Base-by-base conservation (phyloP, 2,888 invertebrate species). In the Aporophyla nigra region DNA sequence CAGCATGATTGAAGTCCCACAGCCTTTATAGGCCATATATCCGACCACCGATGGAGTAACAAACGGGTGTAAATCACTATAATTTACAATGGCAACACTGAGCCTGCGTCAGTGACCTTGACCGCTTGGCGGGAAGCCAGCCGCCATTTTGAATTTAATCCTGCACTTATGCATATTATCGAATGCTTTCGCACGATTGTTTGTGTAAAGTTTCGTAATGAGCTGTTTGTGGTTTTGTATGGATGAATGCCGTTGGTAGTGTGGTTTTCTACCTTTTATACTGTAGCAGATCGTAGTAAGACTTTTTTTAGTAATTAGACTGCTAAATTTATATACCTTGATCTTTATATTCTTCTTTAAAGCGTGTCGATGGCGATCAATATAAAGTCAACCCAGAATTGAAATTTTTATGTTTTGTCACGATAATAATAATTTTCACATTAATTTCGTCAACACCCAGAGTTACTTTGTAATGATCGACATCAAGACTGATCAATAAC, bases 41-140 rank as follows among this genome's bases (percentile, higher is more conserved):
- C 53, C 46, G 59, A 69, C 62, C 68, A 81, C 73, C 72, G 71
- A 81, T 77, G 76, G 82, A 74, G 68, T 85, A 73, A 80, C 73
- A 76, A 79, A 78, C 76, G 78, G 56, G 66, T 82, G 80, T 87
- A 88, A 87, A 87, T 87, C 87, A 88, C 69, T 59, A 43, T 80
- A 82, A 87, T 88, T 88, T 87, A 88, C 76, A 68, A 74, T 77
- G 71, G 82, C 70, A 84, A 85, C 78, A 71, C 69, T 67, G 72
- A 73, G 78, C 84, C 74, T 77, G 63, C 58, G 69, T 70, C 70
- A 51, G 53, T 74, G 86, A 85, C 91, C 90, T 91, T 91, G 90
- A 90, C 89, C 88, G 86, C 27, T 84, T 91, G 91, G 87, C 87
- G 33, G 58, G 54, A 33, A 65, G 90, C 89, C 89, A 89, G 81